Evolutionary conservation across 2,113 vertebrate genomes (phyloP), one percentile per base, ranked within the genome.

Genomic region (Chaetura pelagica): DNA sequence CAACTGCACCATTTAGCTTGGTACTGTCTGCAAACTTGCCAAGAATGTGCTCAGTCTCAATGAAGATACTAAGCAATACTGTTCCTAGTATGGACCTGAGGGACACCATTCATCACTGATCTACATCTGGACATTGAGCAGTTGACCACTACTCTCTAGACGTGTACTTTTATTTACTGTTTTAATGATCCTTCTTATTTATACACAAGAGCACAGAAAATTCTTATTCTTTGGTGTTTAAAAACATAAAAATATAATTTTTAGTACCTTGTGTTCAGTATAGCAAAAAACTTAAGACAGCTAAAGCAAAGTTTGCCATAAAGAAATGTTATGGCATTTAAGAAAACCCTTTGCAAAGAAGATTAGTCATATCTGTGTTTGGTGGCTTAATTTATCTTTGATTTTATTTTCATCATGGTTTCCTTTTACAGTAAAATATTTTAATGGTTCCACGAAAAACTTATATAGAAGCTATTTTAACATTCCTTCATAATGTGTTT

Each of bases 141-240:
- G 3, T 51, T 49, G 32, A 27, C 8, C 46, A 26, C 23, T 49
- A 11, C 15, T 49, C 66, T 69, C 32, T 30, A 72, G 35, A 40
- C 19, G 30, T 15, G 6, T 42, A 5, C 4, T 77, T 77, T 90
- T 76, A 38, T 76, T 89, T 55, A 78, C 30, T 80, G 32, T 48
- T 78, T 16, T 83, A 64, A 69, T 75, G 20, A 76, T 78, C 32
- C 10, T 82, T 89, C 55, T 61, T 80, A 62, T 94, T 91, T 77
- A 85, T 18, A 72, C 13, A 59, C 5, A 57, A 61, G 48, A 87
- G 84, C 49, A 85, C 74, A 89, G 4, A 26, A 5, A 10, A 48
- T 83, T 30, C 87, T 81, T 83, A 73, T 74, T 44, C 75, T 52
- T 92, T 73, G 73, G 15, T 90, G n/a, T 84, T 93, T 92, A 42